Base-by-base conservation (phyloP, 2,113 vertebrate genomes). In the Rhynchomys soricoides region DNA sequence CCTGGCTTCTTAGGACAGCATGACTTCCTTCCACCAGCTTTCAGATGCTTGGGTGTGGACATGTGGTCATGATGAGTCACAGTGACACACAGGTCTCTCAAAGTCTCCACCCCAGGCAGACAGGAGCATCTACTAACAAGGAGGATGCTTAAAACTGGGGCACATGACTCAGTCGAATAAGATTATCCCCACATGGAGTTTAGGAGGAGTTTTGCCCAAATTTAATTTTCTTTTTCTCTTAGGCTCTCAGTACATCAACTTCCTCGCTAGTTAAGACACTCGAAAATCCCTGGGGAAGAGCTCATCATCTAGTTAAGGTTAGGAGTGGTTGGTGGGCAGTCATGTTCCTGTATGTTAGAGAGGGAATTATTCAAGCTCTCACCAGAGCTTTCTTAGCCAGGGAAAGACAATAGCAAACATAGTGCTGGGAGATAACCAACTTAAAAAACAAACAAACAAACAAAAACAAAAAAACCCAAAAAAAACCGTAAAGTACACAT, bases 131-230 rank as follows among this genome's bases (percentile, higher is more conserved):
- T 78, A 91, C 93, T 68, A 66, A 96, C 90, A 96, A 70, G 73
- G 90, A 95, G 95, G 96, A 17, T 29, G 52, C 7, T 0, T 90
- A 64, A 96, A 98, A 97, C 85, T 92, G 70, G 95, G 96, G 94
- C 97, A 96, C 66, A 94, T 98, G 98, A 98, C 94, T 98, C 98
- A 98, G 93, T 45, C 19, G 79, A 88, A 96, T 97, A 97, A 97
- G 64, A 3, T 92, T 74, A 87, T 6, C 2, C 2, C 90, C 7
- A 0, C 94, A 91, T 91, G 96, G 96, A 97, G 96, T 98, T 95
- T 70, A 43, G 64, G 78, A 26, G 50, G 55, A 86, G 48, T 85
- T 95, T 96, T 92, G 95, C 83, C 96, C 95, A 86, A 97, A 97
- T 95, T 31, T 75, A 66, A 48, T 90, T 86, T 93, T 90, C 95